Conservation (phyloP, 2,113 vertebrate species). For the Psittacus erithacus region DNA sequence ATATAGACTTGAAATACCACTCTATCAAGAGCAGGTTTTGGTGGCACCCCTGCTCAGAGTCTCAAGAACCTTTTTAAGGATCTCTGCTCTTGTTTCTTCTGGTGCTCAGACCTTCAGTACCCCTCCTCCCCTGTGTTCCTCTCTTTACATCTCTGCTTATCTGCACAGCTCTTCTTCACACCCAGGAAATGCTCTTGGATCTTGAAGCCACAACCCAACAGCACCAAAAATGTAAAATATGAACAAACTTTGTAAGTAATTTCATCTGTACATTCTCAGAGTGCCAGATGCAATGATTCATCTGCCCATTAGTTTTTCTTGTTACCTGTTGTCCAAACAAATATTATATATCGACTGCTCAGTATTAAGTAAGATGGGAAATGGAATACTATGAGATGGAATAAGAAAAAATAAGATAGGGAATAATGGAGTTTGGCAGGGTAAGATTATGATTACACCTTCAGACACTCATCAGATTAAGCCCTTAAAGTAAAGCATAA, state of each 20-base stretch:
- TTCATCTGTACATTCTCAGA: not conserved
- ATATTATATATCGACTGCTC: not conserved
- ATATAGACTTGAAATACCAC: not conserved
- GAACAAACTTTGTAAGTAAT: not conserved
- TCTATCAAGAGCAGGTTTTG: not conserved
- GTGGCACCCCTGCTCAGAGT: not conserved
- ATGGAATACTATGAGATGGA: not conserved
- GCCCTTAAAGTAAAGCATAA: not conserved
- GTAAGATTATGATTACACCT: not conserved
- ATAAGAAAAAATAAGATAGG: not conserved
- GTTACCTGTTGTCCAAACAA: not conserved
- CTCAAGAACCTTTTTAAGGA: not conserved
- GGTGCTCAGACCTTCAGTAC: not conserved
- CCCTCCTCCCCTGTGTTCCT: not conserved
- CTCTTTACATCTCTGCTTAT: not conserved
- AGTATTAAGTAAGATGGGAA: not conserved
- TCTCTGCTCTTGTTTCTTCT: not conserved
- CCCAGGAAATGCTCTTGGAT: not conserved
- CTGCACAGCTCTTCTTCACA: not conserved
- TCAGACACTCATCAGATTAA: not conserved
- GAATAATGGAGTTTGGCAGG: not conserved
- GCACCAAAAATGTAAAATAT: not conserved
- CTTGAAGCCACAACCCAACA: not conserved
- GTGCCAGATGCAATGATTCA: not conserved
- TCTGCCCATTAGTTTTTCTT: not conserved